Evolutionary conservation across 2,888 invertebrate species (phyloP).

Genomic region (Cremastobaeus sp.): DNA sequence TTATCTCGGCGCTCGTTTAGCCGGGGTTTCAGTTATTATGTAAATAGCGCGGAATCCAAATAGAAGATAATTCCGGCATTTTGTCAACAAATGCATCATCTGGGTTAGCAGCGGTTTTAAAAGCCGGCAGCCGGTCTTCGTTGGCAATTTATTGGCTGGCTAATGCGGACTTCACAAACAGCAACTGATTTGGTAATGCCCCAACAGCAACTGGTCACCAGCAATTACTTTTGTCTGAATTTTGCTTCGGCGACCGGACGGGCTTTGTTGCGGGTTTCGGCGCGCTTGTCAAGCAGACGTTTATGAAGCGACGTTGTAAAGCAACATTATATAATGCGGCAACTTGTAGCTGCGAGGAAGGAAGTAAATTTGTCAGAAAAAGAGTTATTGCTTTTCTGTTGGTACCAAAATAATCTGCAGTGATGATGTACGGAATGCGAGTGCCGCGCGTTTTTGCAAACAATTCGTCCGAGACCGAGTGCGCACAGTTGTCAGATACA

Average conservation of each 20-base stretch:
- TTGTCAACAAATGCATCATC: constrained; percentile 17
- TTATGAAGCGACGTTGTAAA: too few relatives aligned
- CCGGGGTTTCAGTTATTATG: neutral
- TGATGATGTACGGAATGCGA: too few relatives aligned
- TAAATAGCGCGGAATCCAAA: constrained; percentile 20
- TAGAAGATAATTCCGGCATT: constrained; percentile 11
- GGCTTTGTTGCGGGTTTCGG: neutral
- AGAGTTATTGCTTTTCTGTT: neutral
- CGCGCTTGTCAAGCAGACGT: too few relatives aligned
- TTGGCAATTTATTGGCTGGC: constrained; percentile 2
- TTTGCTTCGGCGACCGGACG: constrained; percentile 5
- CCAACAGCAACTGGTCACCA: constrained; percentile 24
- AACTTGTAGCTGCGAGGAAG: neutral
- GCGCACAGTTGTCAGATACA: neutral
- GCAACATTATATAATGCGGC: neutral
- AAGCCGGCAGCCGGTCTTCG: neutral
- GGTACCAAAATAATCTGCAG: neutral
- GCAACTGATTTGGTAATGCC: constrained; percentile 12
- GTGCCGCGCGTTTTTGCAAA: too few relatives aligned
- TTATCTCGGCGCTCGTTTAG: neutral
- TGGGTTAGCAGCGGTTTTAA: constrained; percentile 7
- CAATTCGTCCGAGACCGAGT: neutral
- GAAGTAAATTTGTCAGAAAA: neutral
- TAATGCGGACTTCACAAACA: constrained; percentile 5
- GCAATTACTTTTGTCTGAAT: neutral